A percentile compares a stretch with the other conserved stretches of the same genome.
These are phyloP conservation scores for Berghia stephanieae DNA, from an alignment of 1,140 invertebrate species.

Conservation along the genomic window DNA sequence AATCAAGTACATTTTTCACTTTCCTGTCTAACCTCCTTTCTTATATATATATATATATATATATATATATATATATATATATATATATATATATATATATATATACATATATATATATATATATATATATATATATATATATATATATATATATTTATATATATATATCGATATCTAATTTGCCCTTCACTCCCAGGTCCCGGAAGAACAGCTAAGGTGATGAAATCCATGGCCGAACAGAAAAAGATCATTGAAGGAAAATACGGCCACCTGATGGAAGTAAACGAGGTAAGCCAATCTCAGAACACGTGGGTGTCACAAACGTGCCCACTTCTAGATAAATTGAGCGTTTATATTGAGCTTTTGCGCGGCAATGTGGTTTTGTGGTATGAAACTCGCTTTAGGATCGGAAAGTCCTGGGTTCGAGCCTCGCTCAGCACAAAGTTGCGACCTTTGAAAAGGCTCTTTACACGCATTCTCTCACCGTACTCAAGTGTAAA, in stretches of 20 bases:
- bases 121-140: background rate
- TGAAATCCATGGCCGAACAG: slow-evolving; percentile 34
- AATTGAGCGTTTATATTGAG: no score
- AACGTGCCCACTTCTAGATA: no score
- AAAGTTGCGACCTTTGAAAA: no score
- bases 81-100: slow-evolving; percentile 17
- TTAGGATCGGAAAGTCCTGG: no score
- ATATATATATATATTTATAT: background rate
- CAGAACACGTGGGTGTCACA: no score
- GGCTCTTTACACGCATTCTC: no score
- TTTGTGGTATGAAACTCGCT: no score
- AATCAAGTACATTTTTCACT: background rate
- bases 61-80: slow-evolving; percentile 14
- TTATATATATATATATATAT: background rate
- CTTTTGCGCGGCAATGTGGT: no score
- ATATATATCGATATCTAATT: slow-evolving; percentile 1
- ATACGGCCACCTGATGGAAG: slow-evolving; percentile 38
- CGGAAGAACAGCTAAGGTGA: slow-evolving; percentile 36
- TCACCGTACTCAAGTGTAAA: no score
- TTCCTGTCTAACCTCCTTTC: slow-evolving; percentile 19
- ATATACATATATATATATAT: background rate
- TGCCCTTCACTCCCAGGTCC: slow-evolving; percentile 35
- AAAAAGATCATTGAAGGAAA: slow-evolving; percentile 41
- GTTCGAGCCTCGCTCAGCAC: no score
- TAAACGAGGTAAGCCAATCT: slow-evolving; percentile 37